A percentile compares a stretch with the other conserved stretches of the same genome.
These are phyloP conservation scores for Scomber japonicus DNA, from an alignment of 2,113 vertebrate species.

Conservation along the genomic window DNA sequence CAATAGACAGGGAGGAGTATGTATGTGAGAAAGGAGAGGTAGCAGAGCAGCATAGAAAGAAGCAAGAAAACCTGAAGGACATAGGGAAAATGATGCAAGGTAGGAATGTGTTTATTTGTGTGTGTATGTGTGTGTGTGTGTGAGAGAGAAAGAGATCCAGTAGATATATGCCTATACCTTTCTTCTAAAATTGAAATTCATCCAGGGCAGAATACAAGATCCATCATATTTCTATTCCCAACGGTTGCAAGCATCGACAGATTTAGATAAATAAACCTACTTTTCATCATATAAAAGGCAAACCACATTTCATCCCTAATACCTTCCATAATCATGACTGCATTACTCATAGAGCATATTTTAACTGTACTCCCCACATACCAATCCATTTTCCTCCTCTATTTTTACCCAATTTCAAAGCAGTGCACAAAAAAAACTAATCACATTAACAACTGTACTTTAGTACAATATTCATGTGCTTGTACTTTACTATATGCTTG, in stretches of 20 bases:
- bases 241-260: conserved; percentile 24
- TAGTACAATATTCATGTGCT: not conserved
- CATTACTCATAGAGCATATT: conserved; percentile 11
- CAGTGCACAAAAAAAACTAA: not conserved
- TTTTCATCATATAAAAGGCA: conserved; percentile 41
- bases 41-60: conserved; percentile 37
- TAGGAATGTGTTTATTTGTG: conserved; percentile 34
- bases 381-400: conserved; percentile 1
- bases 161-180: conserved; percentile 26
- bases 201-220: conserved; percentile 41
- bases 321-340: conserved; percentile 21
- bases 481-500: too few relatives aligned
- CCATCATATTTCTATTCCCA: conserved; percentile 45
- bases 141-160: conserved; percentile 32
- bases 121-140: not conserved
- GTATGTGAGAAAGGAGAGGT: conserved; percentile 39
- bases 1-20: conserved; percentile 17
- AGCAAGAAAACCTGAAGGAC: conserved; percentile 63
- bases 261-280: conserved; percentile 47
- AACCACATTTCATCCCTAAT: conserved; percentile 33
- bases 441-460: not conserved
- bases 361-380: not conserved
- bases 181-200: conserved; percentile 52
- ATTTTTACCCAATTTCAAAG: not conserved
- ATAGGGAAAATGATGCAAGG: conserved; percentile 36